Evolutionary conservation across 2,113 vertebrate genomes (phyloP).

Genomic region (Nycticebus coucang): DNA sequence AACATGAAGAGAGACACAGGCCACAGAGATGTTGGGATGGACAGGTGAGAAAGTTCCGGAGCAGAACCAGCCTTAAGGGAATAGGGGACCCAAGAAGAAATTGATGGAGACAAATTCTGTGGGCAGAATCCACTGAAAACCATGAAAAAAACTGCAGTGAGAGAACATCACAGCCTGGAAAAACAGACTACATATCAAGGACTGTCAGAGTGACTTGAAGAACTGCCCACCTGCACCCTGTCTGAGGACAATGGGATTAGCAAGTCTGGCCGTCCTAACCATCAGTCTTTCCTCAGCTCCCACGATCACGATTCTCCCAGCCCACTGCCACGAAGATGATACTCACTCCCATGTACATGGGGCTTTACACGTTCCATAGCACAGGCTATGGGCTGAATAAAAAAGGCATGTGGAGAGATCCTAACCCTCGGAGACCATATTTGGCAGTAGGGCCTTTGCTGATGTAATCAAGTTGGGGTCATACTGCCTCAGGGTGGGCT

Average conservation of each 20-base stretch:
- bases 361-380: not conserved
- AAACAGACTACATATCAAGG: not conserved
- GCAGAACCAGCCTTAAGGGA: not conserved
- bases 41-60: not conserved
- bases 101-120: not conserved
- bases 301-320: rapidly evolving
- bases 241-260: rapidly evolving
- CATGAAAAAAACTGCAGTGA: not conserved
- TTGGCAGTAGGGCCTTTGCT: not conserved
- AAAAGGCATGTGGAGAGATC: not conserved
- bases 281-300: not conserved
- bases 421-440: not conserved
- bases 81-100: not conserved
- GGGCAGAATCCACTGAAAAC: not conserved
- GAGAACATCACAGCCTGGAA: not conserved
- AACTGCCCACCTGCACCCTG: not conserved
- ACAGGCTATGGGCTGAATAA: rapidly evolving
- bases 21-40: not conserved
- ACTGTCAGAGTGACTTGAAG: not conserved
- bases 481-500: not conserved
- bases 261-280: not conserved
- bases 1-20: not conserved
- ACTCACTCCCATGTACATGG: rapidly evolving
- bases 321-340: rapidly evolving
- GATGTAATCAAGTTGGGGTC: not conserved